phyloP scores from a whole-genome alignment of 2,888 invertebrate species.

The Taenaris catops region DNA sequence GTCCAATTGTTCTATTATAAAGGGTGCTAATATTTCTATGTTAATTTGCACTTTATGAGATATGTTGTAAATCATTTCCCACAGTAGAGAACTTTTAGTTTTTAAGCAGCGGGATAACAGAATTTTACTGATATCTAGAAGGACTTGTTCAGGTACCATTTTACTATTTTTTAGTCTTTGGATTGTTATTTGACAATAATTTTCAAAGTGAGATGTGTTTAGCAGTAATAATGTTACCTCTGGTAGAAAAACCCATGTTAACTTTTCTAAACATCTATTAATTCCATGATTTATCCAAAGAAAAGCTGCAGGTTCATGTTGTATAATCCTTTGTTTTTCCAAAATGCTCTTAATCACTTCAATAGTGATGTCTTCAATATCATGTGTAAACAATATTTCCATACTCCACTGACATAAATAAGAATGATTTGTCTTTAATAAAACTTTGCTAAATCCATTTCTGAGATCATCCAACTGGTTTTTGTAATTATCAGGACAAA shows the following conservation, averaged over 20 bases:
- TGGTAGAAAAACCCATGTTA: constrained; percentile 39
- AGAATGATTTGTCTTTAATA: constrained; percentile 35
- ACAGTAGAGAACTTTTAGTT: constrained; percentile 37
- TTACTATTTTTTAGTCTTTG: constrained; percentile 34
- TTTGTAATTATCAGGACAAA: constrained; percentile 25
- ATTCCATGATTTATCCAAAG: constrained; percentile 47
- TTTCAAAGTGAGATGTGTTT: constrained; percentile 40
- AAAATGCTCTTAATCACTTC: constrained; percentile 33
- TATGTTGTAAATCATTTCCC: constrained; percentile 53
- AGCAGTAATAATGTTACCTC: constrained; percentile 36
- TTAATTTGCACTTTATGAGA: constrained; percentile 34
- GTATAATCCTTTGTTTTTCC: constrained; percentile 31
- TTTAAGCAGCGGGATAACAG: constrained; percentile 38
- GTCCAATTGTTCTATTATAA: constrained; percentile 29
- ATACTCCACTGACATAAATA: constrained; percentile 45
- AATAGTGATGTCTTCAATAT: constrained; percentile 20
- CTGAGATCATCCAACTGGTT: constrained; percentile 29
- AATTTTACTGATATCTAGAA: constrained; percentile 33
- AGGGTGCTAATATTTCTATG: constrained; percentile 16
- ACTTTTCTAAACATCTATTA: constrained; percentile 33
- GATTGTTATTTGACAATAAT: constrained; percentile 39
- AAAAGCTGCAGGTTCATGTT: constrained; percentile 40
- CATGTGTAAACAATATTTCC: constrained; percentile 34
- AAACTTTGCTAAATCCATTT: constrained; percentile 29
- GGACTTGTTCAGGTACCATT: constrained; percentile 26